Conservation (phyloP, 2,888 invertebrate genomes). For the Mesochorus sp. region DNA sequence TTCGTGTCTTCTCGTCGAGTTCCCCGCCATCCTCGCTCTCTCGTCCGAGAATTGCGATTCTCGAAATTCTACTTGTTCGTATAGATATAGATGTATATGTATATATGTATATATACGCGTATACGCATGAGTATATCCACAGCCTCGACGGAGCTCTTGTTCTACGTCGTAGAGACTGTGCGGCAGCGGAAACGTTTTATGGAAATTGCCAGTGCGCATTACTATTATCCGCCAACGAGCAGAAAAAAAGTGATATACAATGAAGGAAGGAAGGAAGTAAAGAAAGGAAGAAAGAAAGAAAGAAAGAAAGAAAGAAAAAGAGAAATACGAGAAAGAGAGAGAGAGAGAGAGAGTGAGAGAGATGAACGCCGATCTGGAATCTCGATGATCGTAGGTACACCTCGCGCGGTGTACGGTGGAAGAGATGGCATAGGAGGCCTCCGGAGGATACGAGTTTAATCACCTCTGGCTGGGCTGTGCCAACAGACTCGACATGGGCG, state of each 20-base stretch:
- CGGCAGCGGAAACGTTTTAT: slow-evolving; percentile 30
- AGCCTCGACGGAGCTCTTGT: slow-evolving; percentile 4
- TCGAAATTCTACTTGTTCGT: slow-evolving; percentile 62
- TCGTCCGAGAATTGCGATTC: slow-evolving; percentile 64
- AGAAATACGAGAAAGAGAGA: slow-evolving; percentile 11
- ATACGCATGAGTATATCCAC: no score
- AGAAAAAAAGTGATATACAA: not conserved
- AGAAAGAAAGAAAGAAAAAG: not conserved
- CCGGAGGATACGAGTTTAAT: slow-evolving; percentile 61
- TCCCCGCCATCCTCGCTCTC: slow-evolving; percentile 31
- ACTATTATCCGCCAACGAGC: slow-evolving; percentile 23
- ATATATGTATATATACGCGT: not conserved
- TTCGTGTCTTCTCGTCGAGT: not conserved
- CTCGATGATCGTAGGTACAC: slow-evolving; percentile 24
- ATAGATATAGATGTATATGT: not conserved
- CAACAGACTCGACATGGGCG: slow-evolving; percentile 59
- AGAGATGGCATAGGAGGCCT: slow-evolving; percentile 15
- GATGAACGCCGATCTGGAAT: slow-evolving; percentile 40
- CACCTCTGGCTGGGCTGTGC: slow-evolving; percentile 55
- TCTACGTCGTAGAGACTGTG: not conserved
- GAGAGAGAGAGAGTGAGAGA: not conserved
- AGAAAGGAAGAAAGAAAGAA: not conserved
- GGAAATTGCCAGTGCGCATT: slow-evolving; percentile 28
- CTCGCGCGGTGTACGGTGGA: slow-evolving; percentile 7
- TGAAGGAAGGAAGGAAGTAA: not conserved